Percentiles rank a stretch among this genome's conserved stretches.
Evolutionary conservation across 1,140 invertebrate genomes (phyloP).

Genomic region (Scaptomyza graminum): DNA sequence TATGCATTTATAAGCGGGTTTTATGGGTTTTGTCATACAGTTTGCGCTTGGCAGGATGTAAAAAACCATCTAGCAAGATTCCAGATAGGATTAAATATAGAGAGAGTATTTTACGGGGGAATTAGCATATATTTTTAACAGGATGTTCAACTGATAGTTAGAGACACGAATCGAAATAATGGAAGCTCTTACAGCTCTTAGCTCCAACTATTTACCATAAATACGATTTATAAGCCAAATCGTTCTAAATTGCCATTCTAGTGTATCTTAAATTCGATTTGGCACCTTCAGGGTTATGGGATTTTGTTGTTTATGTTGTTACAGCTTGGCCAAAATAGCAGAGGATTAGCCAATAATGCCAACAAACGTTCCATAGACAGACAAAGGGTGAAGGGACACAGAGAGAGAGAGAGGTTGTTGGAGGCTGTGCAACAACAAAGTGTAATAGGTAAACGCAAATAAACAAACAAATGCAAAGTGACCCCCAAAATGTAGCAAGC

Average conservation of each 20-base stretch:
- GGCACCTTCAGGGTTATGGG: neutral
- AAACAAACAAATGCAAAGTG: constrained; percentile 67
- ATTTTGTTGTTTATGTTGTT: constrained; percentile 43
- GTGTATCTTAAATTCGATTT: constrained; percentile 18
- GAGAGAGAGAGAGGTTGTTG: neutral
- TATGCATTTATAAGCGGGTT: constrained; percentile 19
- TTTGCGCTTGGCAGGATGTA: constrained; percentile 11
- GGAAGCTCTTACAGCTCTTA: no score
- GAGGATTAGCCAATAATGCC: constrained; percentile 61
- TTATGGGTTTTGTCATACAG: constrained; percentile 4
- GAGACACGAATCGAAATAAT: no score
- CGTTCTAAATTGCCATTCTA: neutral
- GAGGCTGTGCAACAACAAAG: constrained; percentile 6
- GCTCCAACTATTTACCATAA: neutral
- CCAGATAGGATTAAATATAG: no score
- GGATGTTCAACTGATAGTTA: no score
- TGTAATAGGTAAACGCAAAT: constrained; percentile 66
- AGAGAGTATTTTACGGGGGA: no score
- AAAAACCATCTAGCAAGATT: neutral
- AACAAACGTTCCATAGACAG: constrained; percentile 16
- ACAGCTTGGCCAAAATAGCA: constrained; percentile 47
- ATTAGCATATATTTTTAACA: no score
- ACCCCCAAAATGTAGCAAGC: constrained; percentile 43
- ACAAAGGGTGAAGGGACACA: neutral
- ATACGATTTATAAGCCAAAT: neutral